These are phyloP conservation scores for Spatulosminthurus flaviceps DNA, from an alignment of 2,888 invertebrate species.

Conservation along the genomic window DNA sequence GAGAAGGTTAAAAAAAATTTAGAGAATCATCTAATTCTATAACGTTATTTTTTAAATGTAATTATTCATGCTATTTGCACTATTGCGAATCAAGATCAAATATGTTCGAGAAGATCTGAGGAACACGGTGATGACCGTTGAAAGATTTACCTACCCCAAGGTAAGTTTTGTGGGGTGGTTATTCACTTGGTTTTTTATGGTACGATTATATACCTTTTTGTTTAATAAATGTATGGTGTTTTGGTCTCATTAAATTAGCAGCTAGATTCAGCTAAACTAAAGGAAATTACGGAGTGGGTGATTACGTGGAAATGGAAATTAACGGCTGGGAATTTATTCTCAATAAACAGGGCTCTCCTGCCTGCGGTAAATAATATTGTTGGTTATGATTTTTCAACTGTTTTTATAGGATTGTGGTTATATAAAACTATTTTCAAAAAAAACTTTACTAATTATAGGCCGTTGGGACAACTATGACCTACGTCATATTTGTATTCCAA, in stretches of 20 bases:
- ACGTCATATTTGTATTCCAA: constrained; percentile 38
- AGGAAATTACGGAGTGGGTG: constrained; percentile 23
- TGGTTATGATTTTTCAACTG: neutral
- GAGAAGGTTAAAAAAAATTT: constrained; percentile 1
- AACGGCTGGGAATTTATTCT: constrained; percentile 21
- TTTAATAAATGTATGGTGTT: too few relatives aligned
- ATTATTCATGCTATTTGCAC: neutral
- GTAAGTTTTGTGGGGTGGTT: neutral
- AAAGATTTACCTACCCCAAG: neutral
- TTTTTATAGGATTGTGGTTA: too few relatives aligned
- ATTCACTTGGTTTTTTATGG: constrained; percentile 23
- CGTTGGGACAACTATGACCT: constrained; percentile 32
- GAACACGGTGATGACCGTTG: neutral
- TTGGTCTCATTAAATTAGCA: too few relatives aligned
- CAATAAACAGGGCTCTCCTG: constrained; percentile 16
- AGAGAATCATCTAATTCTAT: neutral
- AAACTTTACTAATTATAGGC: constrained; percentile 8
- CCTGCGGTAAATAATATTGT: constrained; percentile 42
- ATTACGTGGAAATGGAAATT: constrained; percentile 34
- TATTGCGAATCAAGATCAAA: neutral
- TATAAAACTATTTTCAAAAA: too few relatives aligned
- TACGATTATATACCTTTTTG: neutral
- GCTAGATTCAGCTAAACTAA: neutral
- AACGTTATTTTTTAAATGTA: neutral
- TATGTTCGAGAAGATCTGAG: neutral